Conservation (phyloP, 35 echinoderm and acorn worm genomes). For the Diadema setosum region DNA sequence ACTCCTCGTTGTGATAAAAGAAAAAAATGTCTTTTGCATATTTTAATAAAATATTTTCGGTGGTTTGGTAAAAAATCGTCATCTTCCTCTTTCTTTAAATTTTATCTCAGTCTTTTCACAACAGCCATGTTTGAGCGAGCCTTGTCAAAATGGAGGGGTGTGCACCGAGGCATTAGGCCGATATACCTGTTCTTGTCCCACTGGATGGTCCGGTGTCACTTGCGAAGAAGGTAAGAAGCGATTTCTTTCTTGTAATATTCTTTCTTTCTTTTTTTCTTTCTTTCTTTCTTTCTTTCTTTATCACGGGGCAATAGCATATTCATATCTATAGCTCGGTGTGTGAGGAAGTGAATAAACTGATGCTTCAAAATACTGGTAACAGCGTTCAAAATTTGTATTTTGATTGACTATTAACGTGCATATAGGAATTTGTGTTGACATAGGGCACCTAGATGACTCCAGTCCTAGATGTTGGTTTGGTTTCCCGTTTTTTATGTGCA, state of each 20-base stretch:
- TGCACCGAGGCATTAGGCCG: constrained; percentile 15
- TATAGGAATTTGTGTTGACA: no score
- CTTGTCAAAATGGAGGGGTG: constrained; percentile 68
- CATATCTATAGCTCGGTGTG: neutral
- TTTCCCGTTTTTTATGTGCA: no score
- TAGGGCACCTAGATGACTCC: neutral
- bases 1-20: neutral
- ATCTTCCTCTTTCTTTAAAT: neutral
- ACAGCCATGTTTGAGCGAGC: constrained; percentile 51
- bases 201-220: constrained; percentile 50
- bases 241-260: no score
- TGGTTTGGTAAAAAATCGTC: neutral
- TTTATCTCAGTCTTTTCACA: neutral
- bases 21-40: no score
- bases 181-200: constrained; percentile 54
- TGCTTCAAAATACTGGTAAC: no score
- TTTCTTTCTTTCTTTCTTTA: no score
- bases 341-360: neutral
- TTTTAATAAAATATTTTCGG: neutral
- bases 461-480: no score
- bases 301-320: neutral
- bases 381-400: neutral
- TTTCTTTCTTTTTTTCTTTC: no score
- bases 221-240: constrained; percentile 58
- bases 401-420: neutral